Base-by-base conservation (phyloP, 1,140 invertebrate genomes). In the Bombyx mandarina region DNA sequence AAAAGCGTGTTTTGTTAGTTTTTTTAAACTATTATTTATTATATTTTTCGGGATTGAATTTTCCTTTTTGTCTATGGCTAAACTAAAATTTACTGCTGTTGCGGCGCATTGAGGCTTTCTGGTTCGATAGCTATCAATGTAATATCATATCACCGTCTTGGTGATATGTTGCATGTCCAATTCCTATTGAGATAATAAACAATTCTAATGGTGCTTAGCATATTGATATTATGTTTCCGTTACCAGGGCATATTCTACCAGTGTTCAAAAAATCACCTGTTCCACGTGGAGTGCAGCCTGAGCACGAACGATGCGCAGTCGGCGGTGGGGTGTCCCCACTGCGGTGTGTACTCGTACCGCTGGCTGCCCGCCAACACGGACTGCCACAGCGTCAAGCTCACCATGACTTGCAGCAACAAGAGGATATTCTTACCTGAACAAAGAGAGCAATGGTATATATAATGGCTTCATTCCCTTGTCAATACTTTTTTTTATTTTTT, bases 221-320 rank as follows among this genome's bases (percentile, higher is more conserved):
- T 35, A 35, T 5, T 35, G 26, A 35, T 35, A 35, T 35, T 35
- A 35, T 35, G 26, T 35, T 35, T 35, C 26, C 49, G 7, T 50
- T 58, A 43, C 7, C 92, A 95, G 90, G 94, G 94, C 42, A 90
- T 90, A 61, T 95, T 95, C 82, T 89, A 92, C 49, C 91, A 93
- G 62, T 96, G 94, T 76, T 86, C 87, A 7, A 89, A 88, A 35
- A 86, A 90, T 0, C 94, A 96, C 73, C 88, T 93, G 50, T 95
- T 93, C 76, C 94, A 95, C 82, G 81, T 91, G 43, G 91, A 93
- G 26, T 95, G 94, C 69, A 91, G 93, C n/a, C 77, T 93, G 6
- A 69, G 74, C 6, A 69, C 62, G 54, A 57, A 56, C 47, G 74
- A 76, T 7, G 49, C 53, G 7, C 70, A 72, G 48, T 10, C 52